Conservation (phyloP, 2,113 vertebrate genomes). For the Campylomormyrus tamandua region DNA sequence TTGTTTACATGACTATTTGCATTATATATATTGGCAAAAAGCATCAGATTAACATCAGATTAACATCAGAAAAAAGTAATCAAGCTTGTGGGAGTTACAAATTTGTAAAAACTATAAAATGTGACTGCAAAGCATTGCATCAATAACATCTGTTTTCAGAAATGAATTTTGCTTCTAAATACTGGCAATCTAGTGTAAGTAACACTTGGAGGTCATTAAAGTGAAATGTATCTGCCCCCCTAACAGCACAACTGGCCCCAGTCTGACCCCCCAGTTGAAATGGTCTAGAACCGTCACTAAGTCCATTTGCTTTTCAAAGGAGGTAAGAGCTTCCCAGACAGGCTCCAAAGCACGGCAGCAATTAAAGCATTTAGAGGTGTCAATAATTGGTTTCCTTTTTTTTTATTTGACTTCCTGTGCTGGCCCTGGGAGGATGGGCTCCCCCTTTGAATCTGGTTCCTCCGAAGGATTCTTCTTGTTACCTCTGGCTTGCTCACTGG, state of each 20-base stretch:
- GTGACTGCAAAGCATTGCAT: neutral
- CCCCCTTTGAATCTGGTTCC: neutral
- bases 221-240: neutral
- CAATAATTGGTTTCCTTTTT: neutral
- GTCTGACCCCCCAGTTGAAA: neutral
- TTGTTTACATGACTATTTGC: too few relatives aligned
- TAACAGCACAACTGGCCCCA: neutral
- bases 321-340: neutral
- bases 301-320: neutral
- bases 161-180: neutral
- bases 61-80: neutral
- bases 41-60: too few relatives aligned
- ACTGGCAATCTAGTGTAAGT: neutral
- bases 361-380: neutral
- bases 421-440: neutral
- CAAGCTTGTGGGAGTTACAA: neutral
- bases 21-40: too few relatives aligned
- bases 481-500: neutral
- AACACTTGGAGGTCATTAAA: neutral
- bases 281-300: neutral
- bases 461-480: neutral
- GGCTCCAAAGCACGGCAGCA: neutral
- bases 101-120: too few relatives aligned
- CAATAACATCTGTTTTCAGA: neutral
- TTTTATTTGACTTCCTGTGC: neutral